Evolutionary conservation across 2,113 vertebrate genomes (phyloP).

Genomic region (Perca schrenkii): DNA sequence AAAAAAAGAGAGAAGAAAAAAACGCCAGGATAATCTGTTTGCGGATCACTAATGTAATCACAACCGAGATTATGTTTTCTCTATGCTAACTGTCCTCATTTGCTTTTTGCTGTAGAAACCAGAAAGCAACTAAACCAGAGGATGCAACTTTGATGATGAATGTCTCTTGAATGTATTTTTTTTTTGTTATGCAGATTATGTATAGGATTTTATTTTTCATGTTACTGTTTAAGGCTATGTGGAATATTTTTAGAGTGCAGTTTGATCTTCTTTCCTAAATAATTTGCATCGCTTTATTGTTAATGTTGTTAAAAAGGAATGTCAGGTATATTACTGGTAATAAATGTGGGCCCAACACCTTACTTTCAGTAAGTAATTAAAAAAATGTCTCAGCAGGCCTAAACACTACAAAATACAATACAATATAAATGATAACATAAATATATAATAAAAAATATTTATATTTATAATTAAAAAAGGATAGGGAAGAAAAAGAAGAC

Average conservation of each 20-base stretch:
- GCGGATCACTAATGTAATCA: conserved; percentile 38
- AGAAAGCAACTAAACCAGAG: neutral
- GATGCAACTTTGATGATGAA: neutral
- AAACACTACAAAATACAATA: neutral
- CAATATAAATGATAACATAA: no score
- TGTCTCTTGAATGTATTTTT: neutral
- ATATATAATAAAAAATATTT: neutral
- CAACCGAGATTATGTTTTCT: conserved; percentile 27
- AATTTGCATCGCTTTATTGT: neutral
- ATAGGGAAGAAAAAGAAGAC: neutral
- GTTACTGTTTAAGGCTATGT: neutral
- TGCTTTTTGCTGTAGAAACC: neutral
- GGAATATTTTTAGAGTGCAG: neutral
- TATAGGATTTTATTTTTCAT: neutral
- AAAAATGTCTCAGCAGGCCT: neutral
- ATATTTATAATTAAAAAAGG: neutral
- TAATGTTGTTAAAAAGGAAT: neutral
- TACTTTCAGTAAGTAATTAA: neutral
- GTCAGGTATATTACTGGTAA: neutral
- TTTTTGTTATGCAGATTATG: neutral
- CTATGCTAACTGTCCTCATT: conserved; percentile 20
- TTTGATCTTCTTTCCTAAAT: neutral
- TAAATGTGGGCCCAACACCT: neutral
- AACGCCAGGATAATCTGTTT: conserved; percentile 21
- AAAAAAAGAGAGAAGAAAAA: neutral